Evolutionary conservation across 2,113 vertebrate species (phyloP), one percentile per base, ranked within the genome.

Genomic region (Solenodon paradoxus): DNA sequence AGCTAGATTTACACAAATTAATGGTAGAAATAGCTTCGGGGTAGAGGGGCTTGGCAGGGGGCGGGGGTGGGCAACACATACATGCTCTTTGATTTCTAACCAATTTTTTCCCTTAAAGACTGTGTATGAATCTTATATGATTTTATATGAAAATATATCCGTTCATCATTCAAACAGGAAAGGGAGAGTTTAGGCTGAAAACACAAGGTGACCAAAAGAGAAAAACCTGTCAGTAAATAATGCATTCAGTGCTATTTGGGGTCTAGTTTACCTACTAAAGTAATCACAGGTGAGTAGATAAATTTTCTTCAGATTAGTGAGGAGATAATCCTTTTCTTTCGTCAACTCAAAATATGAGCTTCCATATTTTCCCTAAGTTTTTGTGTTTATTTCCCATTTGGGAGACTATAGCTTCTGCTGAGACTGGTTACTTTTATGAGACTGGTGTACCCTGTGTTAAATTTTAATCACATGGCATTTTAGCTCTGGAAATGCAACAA

Each of bases 401-500:
- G 90, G 95, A 95, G 57, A 22, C 84, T 30, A 49, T 1, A 91
- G 86, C 69, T 30, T 51, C 45, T 64, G 4, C 49, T 94, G 57
- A 90, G 88, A 32, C 28, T 35, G 4, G 32, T 95, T 95, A 22
- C 91, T 95, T 82, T 19, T 8, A 66, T 85, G n/a, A n/a, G n/a
- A n/a, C n/a, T n/a, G 89, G 32, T 45, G 68, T 95, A 38, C 28
- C 9, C 71, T 42, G 49, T 95, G 92, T 95, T 97, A 97, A 51
- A 92, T 92, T 98, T 96, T 71, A 94, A 97, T 94, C 90, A 92
- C 55, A 86, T 63, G 20, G 5, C 55, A 94, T 96, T 97, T 96
- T 79, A 95, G 28, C 69, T 94, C 5, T 81, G 59, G 96, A 97
- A 97, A 97, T 88, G 28, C n/a, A 97, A 96, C 16, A 98, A 90